Evolutionary conservation across 2,888 invertebrate species (phyloP).

Genomic region (Pelosia muscerda): DNA sequence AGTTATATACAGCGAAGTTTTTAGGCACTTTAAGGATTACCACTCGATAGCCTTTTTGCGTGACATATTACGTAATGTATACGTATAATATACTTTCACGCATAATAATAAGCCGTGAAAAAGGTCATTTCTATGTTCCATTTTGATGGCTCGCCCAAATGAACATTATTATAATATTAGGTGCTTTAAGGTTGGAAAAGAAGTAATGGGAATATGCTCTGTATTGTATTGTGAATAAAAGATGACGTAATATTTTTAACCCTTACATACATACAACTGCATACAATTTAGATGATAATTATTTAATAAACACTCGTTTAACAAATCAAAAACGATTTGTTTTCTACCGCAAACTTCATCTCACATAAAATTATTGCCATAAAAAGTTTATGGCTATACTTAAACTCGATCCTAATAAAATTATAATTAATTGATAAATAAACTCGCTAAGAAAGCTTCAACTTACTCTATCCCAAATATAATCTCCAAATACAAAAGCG

Average conservation of each 20-base stretch:
- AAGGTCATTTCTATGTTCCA: slow-evolving; percentile 65
- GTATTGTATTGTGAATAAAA: not conserved
- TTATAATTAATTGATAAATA: slow-evolving; percentile 12
- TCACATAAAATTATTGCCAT: not conserved
- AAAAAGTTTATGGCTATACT: not conserved
- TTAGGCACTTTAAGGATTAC: slow-evolving; percentile 28
- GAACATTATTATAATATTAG: slow-evolving; percentile 46
- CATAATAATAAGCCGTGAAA: slow-evolving; percentile 62
- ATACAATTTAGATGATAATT: no score
- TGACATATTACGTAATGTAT: slow-evolving; percentile 10
- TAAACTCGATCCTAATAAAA: slow-evolving; percentile 6
- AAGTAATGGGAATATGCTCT: slow-evolving; percentile 20
- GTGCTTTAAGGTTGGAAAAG: slow-evolving; percentile 24
- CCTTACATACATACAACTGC: no score
- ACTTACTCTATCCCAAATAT: slow-evolving; percentile 9
- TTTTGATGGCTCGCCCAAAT: slow-evolving; percentile 59
- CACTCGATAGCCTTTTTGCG: slow-evolving; percentile 20
- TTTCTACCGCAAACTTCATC: no score
- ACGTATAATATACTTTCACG: slow-evolving; percentile 55
- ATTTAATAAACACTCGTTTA: no score
- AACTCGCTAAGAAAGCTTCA: slow-evolving; percentile 1
- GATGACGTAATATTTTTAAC: not conserved
- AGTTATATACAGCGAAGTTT: slow-evolving; percentile 6
- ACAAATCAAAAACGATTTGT: no score
- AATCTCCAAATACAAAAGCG: slow-evolving; percentile 11